phyloP scores from a whole-genome alignment of 2,797 vertebrate genomes.

The Heteromormyrus szaboi region DNA sequence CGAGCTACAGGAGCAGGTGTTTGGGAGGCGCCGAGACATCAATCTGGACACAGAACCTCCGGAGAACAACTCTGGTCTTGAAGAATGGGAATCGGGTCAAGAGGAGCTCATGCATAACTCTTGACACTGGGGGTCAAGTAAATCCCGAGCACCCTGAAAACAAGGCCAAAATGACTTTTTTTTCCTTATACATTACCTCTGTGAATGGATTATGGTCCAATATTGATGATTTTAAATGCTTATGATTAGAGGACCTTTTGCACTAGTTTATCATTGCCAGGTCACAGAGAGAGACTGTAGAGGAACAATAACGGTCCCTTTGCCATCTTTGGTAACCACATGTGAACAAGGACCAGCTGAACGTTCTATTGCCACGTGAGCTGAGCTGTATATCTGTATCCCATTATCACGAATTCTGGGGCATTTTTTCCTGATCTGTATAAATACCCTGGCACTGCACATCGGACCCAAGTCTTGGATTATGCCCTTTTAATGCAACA shows the following conservation, averaged over 20 bases:
- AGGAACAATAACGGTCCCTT: not conserved
- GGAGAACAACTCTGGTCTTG: constrained; percentile 49
- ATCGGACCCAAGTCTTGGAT: not conserved
- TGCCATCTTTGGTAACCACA: not conserved
- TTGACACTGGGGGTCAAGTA: constrained; percentile 39
- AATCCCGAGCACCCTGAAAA: not conserved
- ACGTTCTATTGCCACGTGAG: not conserved
- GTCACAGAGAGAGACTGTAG: not conserved
- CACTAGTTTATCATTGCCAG: not conserved
- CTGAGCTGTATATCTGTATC: not conserved
- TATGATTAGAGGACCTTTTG: not conserved
- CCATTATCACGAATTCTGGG: not conserved
- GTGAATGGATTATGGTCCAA: not conserved
- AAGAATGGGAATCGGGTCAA: constrained; percentile 64
- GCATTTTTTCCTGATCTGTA: not conserved
- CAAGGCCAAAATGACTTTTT: not conserved
- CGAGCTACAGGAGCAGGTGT: constrained; percentile 69
- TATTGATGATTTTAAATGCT: not conserved
- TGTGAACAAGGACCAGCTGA: not conserved
- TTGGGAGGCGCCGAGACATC: constrained; percentile 54
- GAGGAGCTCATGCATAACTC: constrained; percentile 51
- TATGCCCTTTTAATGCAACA: not conserved
- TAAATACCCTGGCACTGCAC: not conserved
- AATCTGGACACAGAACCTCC: constrained; percentile 52
- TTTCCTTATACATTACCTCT: not conserved